A percentile compares a stretch with the other conserved stretches of the same genome.
Evolutionary conservation across 2,113 vertebrate genomes (phyloP).

Genomic region (Baryphthengus martii): DNA sequence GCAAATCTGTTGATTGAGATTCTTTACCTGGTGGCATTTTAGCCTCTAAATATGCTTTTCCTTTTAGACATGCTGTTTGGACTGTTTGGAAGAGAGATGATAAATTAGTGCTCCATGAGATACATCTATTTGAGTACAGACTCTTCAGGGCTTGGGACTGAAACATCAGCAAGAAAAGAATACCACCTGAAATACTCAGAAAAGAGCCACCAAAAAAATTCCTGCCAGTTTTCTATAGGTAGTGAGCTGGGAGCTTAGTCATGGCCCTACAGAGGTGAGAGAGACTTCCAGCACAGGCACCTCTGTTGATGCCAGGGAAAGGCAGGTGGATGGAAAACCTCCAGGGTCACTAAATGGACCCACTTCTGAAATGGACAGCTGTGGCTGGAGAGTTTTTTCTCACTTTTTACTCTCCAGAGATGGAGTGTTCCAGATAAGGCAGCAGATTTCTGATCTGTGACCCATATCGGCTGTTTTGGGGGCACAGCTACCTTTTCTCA

Average conservation of each 20-base stretch:
- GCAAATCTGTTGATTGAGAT: background rate
- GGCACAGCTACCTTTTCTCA: background rate
- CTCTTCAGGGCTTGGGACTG: background rate
- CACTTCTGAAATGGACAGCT: background rate
- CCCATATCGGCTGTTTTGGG: background rate
- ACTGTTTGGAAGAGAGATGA: background rate
- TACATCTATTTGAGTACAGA: background rate
- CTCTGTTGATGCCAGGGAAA: background rate
- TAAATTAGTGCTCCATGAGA: background rate
- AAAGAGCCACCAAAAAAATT: background rate
- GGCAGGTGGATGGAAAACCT: background rate
- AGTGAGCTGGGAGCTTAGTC: background rate
- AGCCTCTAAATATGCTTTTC: background rate
- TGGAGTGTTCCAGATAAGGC: background rate
- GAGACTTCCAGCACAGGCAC: background rate
- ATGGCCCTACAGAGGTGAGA: background rate
- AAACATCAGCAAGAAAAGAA: background rate
- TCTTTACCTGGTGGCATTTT: background rate
- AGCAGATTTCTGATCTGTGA: background rate
- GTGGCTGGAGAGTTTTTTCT: background rate
- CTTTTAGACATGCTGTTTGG: background rate
- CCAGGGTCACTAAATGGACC: background rate
- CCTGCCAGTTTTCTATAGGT: background rate
- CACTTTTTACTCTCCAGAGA: background rate
- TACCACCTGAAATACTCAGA: background rate